These are phyloP conservation scores for Todus mexicanus DNA, from an alignment of 2,797 vertebrate genomes.

Conservation along the genomic window DNA sequence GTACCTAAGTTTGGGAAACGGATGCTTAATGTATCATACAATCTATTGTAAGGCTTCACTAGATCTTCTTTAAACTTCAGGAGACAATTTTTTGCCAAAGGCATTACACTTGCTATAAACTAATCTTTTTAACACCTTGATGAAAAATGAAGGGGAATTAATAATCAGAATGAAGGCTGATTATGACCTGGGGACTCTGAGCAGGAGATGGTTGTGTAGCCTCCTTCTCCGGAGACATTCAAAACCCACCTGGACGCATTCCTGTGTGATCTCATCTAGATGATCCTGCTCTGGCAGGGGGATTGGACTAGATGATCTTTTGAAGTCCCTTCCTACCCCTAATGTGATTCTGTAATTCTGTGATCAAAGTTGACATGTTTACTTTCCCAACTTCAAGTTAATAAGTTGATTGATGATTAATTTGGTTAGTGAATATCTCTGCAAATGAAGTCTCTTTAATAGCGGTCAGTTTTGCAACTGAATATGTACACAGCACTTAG, in stretches of 20 bases:
- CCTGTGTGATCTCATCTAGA: no score
- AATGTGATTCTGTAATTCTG: no score
- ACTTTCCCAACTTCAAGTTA: conserved; percentile 25
- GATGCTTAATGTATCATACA: background rate
- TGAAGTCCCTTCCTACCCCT: no score
- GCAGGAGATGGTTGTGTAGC: no score
- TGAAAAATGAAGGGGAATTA: background rate
- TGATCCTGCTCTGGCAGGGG: no score
- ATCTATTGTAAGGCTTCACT: background rate
- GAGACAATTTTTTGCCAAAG: background rate
- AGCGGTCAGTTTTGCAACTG: conserved; percentile 23
- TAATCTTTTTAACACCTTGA: background rate
- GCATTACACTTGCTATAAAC: background rate
- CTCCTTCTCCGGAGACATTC: no score
- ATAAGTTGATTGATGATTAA: conserved; percentile 66
- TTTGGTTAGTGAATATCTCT: conserved; percentile 51
- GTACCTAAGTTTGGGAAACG: background rate
- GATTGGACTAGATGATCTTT: no score
- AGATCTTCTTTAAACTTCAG: background rate
- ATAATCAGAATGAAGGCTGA: background rate
- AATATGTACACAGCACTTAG: background rate
- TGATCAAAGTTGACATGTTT: conserved; percentile 50
- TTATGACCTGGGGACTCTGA: background rate
- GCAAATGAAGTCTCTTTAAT: conserved; percentile 33
- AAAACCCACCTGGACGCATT: no score